Evolutionary conservation across 53 echinoderm and acorn worm species (phyloP), one percentile per base, ranked within the genome.

Genomic region (Astropecten irregularis): DNA sequence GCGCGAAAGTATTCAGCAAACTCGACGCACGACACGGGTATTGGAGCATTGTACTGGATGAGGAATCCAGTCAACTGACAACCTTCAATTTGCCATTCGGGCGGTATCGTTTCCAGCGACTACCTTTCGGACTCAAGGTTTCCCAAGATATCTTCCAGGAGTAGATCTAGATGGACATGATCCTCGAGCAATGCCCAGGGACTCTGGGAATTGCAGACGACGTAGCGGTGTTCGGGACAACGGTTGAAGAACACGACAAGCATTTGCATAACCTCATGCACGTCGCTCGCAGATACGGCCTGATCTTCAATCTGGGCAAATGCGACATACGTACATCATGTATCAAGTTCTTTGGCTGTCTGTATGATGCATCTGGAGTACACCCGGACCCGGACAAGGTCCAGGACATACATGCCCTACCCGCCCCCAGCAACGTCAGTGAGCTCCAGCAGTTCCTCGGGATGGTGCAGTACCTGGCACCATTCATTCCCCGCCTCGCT

Each of bases 21-120:
- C n/a, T n/a, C n/a, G n/a, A n/a, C n/a, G n/a, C n/a, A n/a, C n/a
- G 79, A 34, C 70, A 90, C 69, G 90, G 90, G 40, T 90, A 90
- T 23, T 90, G 90, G 90, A 79, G 79, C 64, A 70, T 90, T 31
- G 62, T 76, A 14, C 54, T 90, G 37, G 85, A 85, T 49, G 55
- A 59, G 47, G 70, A 85, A 40, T 73, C 72, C 38, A 40, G 30
- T 10, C 73, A 56, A 30, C 71, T 22, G 68, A 83, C 36, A 30
- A 73, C 68, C 59, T 60, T 48, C 42, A 82, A 90, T 30, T 88
- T 84, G 38, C 91, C 91, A 37, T 91, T 83, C 18, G 87, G 87
- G 18, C 84, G 84, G 1, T 92, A 53, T 62, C 47, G 86, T 25
- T 89, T 63, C 68, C n/a, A 44, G 33, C 57, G 86, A 10, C 48